Base-by-base conservation (phyloP, 2,888 invertebrate species). In the Entomobrya proxima region DNA sequence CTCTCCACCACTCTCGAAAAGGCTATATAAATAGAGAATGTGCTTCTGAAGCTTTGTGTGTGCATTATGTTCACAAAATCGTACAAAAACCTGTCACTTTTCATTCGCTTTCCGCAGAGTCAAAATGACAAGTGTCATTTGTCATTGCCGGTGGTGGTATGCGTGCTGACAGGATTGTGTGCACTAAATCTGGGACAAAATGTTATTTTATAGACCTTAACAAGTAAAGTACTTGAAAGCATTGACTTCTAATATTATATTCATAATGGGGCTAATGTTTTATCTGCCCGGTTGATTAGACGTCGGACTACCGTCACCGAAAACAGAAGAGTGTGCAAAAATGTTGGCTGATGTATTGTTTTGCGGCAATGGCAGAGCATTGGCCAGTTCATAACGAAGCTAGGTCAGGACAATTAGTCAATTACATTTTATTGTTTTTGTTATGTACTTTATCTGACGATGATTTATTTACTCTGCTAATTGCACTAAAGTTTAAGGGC, bases 41-140 rank as follows among this genome's bases (percentile, higher is more conserved):
- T n/a, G n/a, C n/a, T n/a, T n/a, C n/a, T n/a, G n/a, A n/a, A 52
- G 5, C 18, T 6, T 52, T 11, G n/a, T 50, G 11, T n/a, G 4
- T 50, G 50, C 50, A 50, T 44, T 44, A 52, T 52, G 18, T 21
- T 52, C 18, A 52, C 21, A 55, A 27, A 27, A 9, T n/a, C 24
- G 35, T 18, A 67, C 15, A 35, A 30, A 74, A 50, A 18, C 24
- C n/a, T 32, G 44, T 27, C 47, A 44, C 72, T 30, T 47, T 32
- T 74, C 50, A 77, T 77, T 67, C 21, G 6, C 15, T 77, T 58
- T 77, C 58, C 27, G n/a, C n/a, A 44, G 30, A 61, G n/a, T 58
- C 61, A 40, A 58, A 58, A 61, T 40, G 58, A 77, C 58, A 77
- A 58, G 76, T 61, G 40, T n/a, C 58, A 58, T 77, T 77, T 77